Conservation (phyloP, 2,888 invertebrate genomes). For the Acleris literana region DNA sequence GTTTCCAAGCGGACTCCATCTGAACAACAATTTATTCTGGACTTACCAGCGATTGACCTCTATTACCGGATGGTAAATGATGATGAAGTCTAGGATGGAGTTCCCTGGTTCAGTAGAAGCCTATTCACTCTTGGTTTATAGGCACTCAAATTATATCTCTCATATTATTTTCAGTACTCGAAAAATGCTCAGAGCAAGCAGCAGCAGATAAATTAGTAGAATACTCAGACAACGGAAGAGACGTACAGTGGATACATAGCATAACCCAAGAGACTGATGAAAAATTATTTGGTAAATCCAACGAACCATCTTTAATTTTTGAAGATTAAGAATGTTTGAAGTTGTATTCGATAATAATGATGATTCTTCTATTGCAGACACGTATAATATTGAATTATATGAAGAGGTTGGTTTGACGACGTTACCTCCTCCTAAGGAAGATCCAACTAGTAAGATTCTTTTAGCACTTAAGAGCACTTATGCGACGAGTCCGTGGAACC, state of each 20-base stretch:
- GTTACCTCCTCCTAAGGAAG: constrained; percentile 68
- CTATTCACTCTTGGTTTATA: too few species aligned
- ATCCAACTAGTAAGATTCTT: constrained; percentile 70
- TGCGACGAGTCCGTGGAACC: constrained; percentile 70
- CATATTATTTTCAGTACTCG: constrained; percentile 67
- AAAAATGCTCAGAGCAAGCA: constrained; percentile 65
- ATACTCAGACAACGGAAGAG: constrained; percentile 66
- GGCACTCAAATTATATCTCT: not conserved
- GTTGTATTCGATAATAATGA: not conserved
- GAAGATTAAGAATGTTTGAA: not conserved
- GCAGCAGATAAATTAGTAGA: constrained; percentile 52
- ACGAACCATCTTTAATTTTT: not conserved
- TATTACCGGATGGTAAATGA: too few species aligned
- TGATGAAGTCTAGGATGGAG: too few species aligned
- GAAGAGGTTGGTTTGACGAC: constrained; percentile 67
- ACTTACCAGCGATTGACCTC: too few species aligned
- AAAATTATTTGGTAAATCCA: constrained; percentile 59
- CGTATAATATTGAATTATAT: constrained; percentile 54
- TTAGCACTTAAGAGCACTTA: constrained; percentile 73
- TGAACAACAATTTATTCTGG: too few species aligned
- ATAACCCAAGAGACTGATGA: constrained; percentile 63
- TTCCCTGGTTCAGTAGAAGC: too few species aligned
- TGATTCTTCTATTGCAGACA: constrained; percentile 51
- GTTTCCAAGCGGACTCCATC: too few species aligned
- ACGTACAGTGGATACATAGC: constrained; percentile 59